A percentile compares a stretch with the other conserved stretches of the same genome.
Evolutionary conservation across 2,797 vertebrate species (phyloP).

Genomic region (Valencia hispanica): DNA sequence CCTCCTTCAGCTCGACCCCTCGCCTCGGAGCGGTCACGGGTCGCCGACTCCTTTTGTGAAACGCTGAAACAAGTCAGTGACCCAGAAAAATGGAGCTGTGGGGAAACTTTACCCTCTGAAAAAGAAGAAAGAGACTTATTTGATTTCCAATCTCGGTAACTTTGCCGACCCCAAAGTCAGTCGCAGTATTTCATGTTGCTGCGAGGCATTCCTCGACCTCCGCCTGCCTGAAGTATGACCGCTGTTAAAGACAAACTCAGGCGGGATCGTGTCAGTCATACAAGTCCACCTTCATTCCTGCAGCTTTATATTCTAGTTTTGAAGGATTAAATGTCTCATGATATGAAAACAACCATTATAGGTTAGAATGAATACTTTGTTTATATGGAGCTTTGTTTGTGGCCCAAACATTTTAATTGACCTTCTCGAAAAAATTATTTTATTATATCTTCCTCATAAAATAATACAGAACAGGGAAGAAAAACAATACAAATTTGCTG

Average conservation of each 20-base stretch:
- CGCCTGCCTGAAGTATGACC: background rate
- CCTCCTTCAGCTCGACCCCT: constrained; percentile 8
- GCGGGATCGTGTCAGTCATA: background rate
- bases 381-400: no score
- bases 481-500: no score
- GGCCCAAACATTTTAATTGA: no score
- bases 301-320: background rate
- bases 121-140: constrained; percentile 23
- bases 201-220: constrained; percentile 10
- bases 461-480: no score
- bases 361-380: no score
- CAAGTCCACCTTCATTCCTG: background rate
- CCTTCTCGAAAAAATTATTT: no score
- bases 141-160: constrained; percentile 36
- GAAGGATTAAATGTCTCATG: background rate
- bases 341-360: background rate
- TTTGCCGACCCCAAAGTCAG: constrained; percentile 21
- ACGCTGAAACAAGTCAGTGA: constrained; percentile 50
- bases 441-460: no score
- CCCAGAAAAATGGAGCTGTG: constrained; percentile 52
- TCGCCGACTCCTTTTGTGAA: constrained; percentile 51
- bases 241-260: background rate
- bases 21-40: constrained; percentile 50
- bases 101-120: constrained; percentile 37
- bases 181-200: background rate